Conservation (phyloP, 1,140 invertebrate genomes). For the Drosophila mauritiana region DNA sequence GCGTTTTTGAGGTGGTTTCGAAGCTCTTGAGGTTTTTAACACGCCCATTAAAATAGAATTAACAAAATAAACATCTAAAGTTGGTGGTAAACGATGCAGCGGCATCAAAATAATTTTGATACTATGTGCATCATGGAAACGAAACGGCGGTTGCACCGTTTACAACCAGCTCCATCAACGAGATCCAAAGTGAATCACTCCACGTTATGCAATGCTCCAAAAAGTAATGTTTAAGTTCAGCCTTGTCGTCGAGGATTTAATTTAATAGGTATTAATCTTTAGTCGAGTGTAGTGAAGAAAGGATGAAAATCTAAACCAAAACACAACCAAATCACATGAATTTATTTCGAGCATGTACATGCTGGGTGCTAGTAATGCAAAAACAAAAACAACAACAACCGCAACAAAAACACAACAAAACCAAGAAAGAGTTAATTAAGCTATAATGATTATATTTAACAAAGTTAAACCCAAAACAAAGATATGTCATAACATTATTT, state of each 20-base stretch:
- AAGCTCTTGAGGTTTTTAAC: no score
- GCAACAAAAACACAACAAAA: constrained; percentile 17
- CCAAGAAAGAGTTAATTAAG: constrained; percentile 22
- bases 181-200: not conserved
- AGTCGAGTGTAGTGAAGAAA: not conserved
- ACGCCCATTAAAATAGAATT: not conserved
- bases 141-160: not conserved
- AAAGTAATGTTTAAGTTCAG: constrained; percentile 13
- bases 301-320: constrained; percentile 34
- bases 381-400: constrained; percentile 27
- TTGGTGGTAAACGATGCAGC: not conserved
- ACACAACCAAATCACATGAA: constrained; percentile 62
- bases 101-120: no score
- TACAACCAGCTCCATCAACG: not conserved
- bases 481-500: constrained; percentile 6
- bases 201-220: not conserved
- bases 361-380: constrained; percentile 70
- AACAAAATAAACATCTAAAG: not conserved
- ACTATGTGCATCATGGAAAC: no score
- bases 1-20: no score
- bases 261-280: constrained; percentile 6
- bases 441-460: constrained; percentile 34
- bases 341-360: constrained; percentile 65
- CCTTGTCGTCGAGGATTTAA: constrained; percentile 12
- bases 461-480: constrained; percentile 14